These are phyloP conservation scores for Crotalus horridus DNA, from an alignment of 2,113 vertebrate species.

Conservation along the genomic window DNA sequence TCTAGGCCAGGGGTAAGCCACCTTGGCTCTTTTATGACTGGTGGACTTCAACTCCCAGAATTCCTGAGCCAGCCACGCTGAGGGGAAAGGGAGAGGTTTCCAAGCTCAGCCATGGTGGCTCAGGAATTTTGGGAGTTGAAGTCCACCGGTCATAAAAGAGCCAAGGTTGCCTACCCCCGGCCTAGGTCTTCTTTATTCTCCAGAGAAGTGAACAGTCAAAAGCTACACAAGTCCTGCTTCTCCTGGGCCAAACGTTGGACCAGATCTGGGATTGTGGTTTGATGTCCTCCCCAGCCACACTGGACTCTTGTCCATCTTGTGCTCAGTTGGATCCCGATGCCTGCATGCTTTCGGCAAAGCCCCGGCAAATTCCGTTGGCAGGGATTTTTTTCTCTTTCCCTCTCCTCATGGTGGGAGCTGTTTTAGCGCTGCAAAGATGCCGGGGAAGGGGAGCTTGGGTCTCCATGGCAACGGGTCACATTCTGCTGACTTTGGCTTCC, in stretches of 20 bases:
- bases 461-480: conserved; percentile 63
- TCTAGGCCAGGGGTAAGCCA: no score
- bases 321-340: conserved; percentile 19
- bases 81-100: no score
- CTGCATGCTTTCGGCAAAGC: conserved; percentile 41
- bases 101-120: no score
- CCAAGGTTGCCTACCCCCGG: no score
- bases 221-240: background rate
- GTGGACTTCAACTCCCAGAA: no score
- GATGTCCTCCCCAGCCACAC: conserved; percentile 15
- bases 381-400: background rate
- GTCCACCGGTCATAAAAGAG: no score
- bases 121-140: no score
- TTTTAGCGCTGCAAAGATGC: conserved; percentile 39
- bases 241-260: conserved; percentile 20
- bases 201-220: background rate
- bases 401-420: conserved; percentile 30
- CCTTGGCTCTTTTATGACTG: no score
- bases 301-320: conserved; percentile 7
- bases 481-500: conserved; percentile 50
- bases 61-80: no score
- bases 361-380: background rate
- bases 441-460: conserved; percentile 47
- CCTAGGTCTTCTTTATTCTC: background rate
- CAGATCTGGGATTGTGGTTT: conserved; percentile 22